Evolutionary conservation across 2,113 vertebrate genomes (phyloP), one percentile per base, ranked within the genome.

Genomic region (Cheirogaleus medius): DNA sequence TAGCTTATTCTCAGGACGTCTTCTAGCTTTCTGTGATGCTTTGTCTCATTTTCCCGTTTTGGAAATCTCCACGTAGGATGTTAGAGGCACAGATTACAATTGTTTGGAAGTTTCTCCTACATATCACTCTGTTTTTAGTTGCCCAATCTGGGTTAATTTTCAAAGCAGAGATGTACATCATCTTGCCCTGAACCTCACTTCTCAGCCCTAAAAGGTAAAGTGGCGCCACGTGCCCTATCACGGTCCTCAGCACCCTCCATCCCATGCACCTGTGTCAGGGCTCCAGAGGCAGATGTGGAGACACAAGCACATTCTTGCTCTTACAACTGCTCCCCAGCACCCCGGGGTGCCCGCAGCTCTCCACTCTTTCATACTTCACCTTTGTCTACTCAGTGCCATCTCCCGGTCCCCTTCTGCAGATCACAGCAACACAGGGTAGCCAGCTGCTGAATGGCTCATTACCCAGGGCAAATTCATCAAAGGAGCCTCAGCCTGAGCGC

Each of bases 371-470:
- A 42, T 66, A 58, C 60, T 54, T 73, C n/a, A 39, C 71, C 47
- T 37, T 11, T 4, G 8, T 52, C 94, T 13, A 14, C 56, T 89
- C 15, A n/a, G 54, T n/a, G 76, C 39, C 69, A 32, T 66, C 78
- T 87, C 64, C 23, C 32, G 64, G 87, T 71, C 88, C 84, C 54
- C 63, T 88, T 87, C 64, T 54, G 87, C 54, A 47, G 71, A 90
- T 92, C 73, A 49, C 80, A 84, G 89, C 81, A 66, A 39, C 71
- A 58, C 89, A 76, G 91, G 96, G 80, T 37, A 68, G 60, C 84
- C 68, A 73, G 89, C 54, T 82, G 87, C 97, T 97, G 98, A 98
- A 98, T 97, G 97, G 95, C 95, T 98, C 98, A 98, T 98, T 97
- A 98, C 95, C 96, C 92, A 63, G 87, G 97, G 95, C 97, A 93